Evolutionary conservation across 2,888 invertebrate species (phyloP).

Genomic region (Drosophila trichaetosa): DNA sequence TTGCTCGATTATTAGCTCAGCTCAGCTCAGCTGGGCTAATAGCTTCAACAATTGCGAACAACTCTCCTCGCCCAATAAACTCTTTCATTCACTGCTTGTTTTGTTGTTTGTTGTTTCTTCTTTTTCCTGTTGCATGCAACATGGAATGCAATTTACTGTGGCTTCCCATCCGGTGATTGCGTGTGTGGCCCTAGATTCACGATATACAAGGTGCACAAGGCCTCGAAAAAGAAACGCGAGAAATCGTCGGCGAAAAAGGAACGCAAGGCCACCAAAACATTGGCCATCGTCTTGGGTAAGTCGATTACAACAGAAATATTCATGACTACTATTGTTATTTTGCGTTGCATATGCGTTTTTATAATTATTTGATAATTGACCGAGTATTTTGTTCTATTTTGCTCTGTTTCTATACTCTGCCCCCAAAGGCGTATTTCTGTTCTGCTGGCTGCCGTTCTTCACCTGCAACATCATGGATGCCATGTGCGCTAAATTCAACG

Average conservation of each 20-base stretch:
- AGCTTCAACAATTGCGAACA: constrained; percentile 1
- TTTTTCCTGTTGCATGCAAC: constrained; percentile 23
- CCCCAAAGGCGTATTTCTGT: constrained; percentile 94
- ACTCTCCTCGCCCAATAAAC: not conserved
- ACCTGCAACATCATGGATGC: constrained; percentile 99
- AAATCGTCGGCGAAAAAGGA: constrained; percentile 97
- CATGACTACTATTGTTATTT: not conserved
- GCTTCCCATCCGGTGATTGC: constrained; percentile 52
- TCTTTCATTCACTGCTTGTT: constrained; percentile 6
- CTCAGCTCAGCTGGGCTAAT: constrained; percentile 20
- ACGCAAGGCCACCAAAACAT: constrained; percentile 98
- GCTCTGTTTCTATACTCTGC: constrained; percentile 81
- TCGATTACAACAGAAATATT: constrained; percentile 35
- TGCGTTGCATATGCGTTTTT: not conserved
- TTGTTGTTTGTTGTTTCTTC: constrained; percentile 7
- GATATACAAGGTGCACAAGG: constrained; percentile 97
- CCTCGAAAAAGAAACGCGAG: constrained; percentile 96
- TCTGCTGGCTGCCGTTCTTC: constrained; percentile 99
- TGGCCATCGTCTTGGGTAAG: constrained; percentile 99
- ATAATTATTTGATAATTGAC: not conserved
- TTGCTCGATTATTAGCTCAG: constrained; percentile 61
- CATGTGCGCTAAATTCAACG: constrained; percentile 94
- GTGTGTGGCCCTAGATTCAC: constrained; percentile 88
- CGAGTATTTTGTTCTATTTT: not conserved
- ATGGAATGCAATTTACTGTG: constrained; percentile 45